Evolutionary conservation across 2,888 invertebrate species (phyloP), one percentile per base, ranked within the genome.

Genomic region (Nomada fabriciana): DNA sequence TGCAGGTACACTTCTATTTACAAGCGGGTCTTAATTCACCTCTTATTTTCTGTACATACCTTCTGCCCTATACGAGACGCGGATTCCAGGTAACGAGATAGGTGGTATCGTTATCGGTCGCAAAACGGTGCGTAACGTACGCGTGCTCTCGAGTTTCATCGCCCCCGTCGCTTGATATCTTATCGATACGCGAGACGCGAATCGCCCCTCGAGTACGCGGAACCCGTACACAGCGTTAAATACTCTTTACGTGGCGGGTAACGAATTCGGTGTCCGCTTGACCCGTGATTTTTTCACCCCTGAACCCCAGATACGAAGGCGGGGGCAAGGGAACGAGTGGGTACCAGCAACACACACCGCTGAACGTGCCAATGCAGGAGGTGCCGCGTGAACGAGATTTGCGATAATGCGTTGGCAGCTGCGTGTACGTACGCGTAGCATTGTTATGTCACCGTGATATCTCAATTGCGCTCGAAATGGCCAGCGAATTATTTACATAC

Each of bases 381-480:
- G 15, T 85, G 86, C 74, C 77, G 80, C 86, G 82, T 77, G 76
- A 70, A 65, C 78, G 81, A 83, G 75, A 77, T 82, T 83, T 73
- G 73, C 76, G 85, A 88, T 86, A 86, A 86, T 82, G 84, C 80
- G 86, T 87, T 7, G 78, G 74, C 86, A 79, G 78, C 79, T 76
- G 82, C 76, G 71, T 75, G 73, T 65, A 59, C 70, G 70, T 63
- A 78, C 77, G 75, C 82, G 64, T 80, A 68, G 75, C 83, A 89
- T 89, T 89, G 90, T 90, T 89, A 85, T 86, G 88, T 90, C 88
- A 88, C 80, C 79, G 83, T 75, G 89, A 89, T 89, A 89, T 87
- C 90, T 90, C 89, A 88, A 89, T 90, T 89, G 89, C 76, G 71
- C 57, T 68, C 47, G 59, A 71, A 80, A 61, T 80, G 70, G 64